Evolutionary conservation across 2,113 vertebrate genomes (phyloP).

Genomic region (Baryphthengus martii): DNA sequence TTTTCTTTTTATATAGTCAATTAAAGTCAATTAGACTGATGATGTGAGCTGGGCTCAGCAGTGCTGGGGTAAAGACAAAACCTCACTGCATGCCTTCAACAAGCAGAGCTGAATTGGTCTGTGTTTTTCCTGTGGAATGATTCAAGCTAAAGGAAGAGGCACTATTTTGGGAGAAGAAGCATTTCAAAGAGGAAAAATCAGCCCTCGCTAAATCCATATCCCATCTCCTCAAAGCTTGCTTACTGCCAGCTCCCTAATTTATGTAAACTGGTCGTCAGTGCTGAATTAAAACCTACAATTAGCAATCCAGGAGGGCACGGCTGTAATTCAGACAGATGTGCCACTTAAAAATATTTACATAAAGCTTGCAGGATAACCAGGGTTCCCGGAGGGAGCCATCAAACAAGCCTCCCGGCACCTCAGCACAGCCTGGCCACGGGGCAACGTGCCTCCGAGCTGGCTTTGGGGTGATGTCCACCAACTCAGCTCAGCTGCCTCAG

Average conservation of each 20-base stretch:
- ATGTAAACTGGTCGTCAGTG: slow-evolving; percentile 53
- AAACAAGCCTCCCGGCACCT: background rate
- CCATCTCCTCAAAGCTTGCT: slow-evolving; percentile 32
- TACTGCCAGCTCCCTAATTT: slow-evolving; percentile 60
- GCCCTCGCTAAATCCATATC: background rate
- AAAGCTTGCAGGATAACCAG: slow-evolving; percentile 40
- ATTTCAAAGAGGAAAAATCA: background rate
- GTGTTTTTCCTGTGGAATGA: background rate
- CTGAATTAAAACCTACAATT: slow-evolving; percentile 71
- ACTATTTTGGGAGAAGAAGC: background rate
- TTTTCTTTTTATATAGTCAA: background rate
- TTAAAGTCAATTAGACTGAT: background rate
- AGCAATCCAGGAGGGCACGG: slow-evolving; percentile 55
- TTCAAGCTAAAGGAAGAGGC: background rate
- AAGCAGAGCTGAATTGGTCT: background rate
- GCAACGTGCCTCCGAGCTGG: fast-evolving
- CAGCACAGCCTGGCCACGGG: background rate
- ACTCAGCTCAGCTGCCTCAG: background rate
- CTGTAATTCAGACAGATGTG: slow-evolving; percentile 67
- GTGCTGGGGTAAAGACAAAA: background rate
- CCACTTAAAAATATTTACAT: slow-evolving; percentile 68
- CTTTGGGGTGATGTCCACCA: background rate
- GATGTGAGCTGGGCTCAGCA: background rate
- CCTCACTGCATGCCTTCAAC: background rate
- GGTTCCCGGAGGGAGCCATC: background rate